Conservation (phyloP, 2,888 invertebrate genomes). For the Cephus spinipes region DNA sequence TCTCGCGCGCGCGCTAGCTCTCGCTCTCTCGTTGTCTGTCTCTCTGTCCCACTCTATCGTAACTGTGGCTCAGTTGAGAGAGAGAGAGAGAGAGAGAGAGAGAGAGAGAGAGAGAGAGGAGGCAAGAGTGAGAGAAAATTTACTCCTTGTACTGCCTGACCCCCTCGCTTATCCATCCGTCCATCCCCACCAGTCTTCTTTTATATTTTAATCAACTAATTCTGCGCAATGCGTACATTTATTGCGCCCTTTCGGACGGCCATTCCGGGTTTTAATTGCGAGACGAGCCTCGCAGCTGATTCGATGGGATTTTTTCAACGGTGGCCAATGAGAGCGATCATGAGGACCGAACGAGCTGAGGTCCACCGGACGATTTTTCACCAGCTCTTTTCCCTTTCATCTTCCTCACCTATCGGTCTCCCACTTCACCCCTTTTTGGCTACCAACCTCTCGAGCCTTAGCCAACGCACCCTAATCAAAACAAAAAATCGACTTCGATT, state of each 20-base stretch:
- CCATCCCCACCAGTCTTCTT: conserved; percentile 56
- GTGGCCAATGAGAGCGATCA: conserved; percentile 61
- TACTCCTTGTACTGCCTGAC: conserved; percentile 52
- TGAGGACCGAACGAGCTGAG: conserved; percentile 29
- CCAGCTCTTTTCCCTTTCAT: conserved; percentile 16
- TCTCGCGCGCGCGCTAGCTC: conserved; percentile 15
- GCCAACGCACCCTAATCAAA: neutral
- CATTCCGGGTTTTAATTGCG: conserved; percentile 62
- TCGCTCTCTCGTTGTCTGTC: conserved; percentile 32
- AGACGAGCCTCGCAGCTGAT: conserved; percentile 59
- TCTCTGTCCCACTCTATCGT: conserved; percentile 20
- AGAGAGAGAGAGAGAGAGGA: conserved; percentile 31
- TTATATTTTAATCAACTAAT: conserved; percentile 67
- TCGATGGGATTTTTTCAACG: conserved; percentile 61
- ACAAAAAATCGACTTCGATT: too few relatives aligned
- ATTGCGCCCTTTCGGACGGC: conserved; percentile 55
- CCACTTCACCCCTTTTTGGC: conserved; percentile 7
- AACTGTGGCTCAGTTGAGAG: conserved; percentile 19
- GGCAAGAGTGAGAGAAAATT: conserved; percentile 26
- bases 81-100: conserved; percentile 30
- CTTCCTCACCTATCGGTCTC: conserved; percentile 16
- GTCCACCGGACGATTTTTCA: conserved; percentile 16
- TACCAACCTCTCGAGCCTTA: conserved; percentile 13
- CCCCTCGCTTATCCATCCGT: conserved; percentile 44
- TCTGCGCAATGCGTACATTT: conserved; percentile 66